These are phyloP conservation scores for Drosophila neonasuta DNA, from an alignment of 2,888 invertebrate species.

Conservation along the genomic window DNA sequence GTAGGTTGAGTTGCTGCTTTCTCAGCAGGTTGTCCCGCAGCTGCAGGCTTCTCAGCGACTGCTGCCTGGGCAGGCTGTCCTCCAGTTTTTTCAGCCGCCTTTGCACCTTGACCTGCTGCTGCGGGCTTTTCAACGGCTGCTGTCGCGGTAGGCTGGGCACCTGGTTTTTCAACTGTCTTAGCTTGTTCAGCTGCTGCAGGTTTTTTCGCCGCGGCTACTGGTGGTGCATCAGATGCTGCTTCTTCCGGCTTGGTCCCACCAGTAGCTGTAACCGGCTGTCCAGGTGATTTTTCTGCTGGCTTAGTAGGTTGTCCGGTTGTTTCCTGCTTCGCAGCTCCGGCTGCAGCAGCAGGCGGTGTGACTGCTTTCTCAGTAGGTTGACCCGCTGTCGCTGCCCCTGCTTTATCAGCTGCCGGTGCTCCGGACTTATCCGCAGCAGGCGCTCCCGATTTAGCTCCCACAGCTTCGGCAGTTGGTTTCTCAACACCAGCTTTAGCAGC, in stretches of 20 bases:
- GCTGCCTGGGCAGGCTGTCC: constrained; percentile 2
- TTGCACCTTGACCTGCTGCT: neutral
- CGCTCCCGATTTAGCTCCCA: constrained; percentile 2
- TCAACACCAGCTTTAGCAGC: constrained; percentile 2
- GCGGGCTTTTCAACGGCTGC: too few relatives aligned
- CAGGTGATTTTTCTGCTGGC: neutral
- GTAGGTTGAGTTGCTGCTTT: constrained; percentile 1
- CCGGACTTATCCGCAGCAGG: constrained; percentile 4
- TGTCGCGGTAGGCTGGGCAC: neutral
- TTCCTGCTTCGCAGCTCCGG: neutral
- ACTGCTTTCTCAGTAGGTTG: neutral
- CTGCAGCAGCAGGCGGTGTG: neutral
- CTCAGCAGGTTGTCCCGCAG: constrained; percentile 8
- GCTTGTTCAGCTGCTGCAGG: neutral
- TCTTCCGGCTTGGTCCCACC: neutral
- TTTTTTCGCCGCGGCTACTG: too few relatives aligned
- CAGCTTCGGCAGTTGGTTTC: constrained; percentile 6
- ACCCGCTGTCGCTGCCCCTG: neutral
- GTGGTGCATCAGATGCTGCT: too few relatives aligned
- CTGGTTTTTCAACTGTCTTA: neutral
- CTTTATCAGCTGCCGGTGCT: neutral
- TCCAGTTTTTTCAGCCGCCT: too few relatives aligned
- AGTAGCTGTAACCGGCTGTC: neutral
- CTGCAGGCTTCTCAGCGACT: neutral
- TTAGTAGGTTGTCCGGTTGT: neutral